Base-by-base conservation (phyloP, 2,888 invertebrate genomes). In the Chymomyza caudatula region DNA sequence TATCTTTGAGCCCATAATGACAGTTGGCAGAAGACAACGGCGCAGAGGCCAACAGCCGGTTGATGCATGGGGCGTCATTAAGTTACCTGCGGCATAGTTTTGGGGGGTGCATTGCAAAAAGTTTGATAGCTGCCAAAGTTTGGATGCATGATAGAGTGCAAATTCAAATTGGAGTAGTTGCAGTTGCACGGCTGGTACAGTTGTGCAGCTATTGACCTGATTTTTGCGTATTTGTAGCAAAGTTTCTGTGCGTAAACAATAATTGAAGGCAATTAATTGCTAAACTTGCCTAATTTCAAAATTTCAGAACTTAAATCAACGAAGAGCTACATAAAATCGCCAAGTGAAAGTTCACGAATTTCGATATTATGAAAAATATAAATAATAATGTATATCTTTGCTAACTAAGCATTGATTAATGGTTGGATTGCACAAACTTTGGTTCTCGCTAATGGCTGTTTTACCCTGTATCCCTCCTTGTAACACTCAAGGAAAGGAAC, bases 1-100 rank as follows among this genome's bases (percentile, higher is more conserved):
- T 82, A 82, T 86, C 82, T 86, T 82, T 25, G 69, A 72, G 86
- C 82, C 82, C 84, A 85, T 80, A 80, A 80, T 81, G 86, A 81
- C 85, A 81, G 79, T 81, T 74, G 65, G 71, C 58, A 69, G 65
- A 70, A 69, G 73, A 68, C 78, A 76, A 20, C 19, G 20, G 20
- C 23, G 25, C 55, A 37, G 19, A 55, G 37, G 42, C 13, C 15
- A 42, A 55, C 25, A 47, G 47, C 15, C 20, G 42, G n/a, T 29
- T 19, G 42, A 37, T 29, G 13, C 17, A 42, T 55, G 29, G 37
- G 15, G 15, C 22, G 19, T 19, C 22, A 22, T 51, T 51, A 19
- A 13, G 13, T 51, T 37, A 37, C 29, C 29, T 37, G 29, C 29
- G 29, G 29, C 29, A 37, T 37, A 37, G 1, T 37, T 37, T 37